Percentiles rank a stretch among this genome's conserved stretches.
Conservation (phyloP, 2,888 invertebrate genomes). For the Diarsia rubi region DNA sequence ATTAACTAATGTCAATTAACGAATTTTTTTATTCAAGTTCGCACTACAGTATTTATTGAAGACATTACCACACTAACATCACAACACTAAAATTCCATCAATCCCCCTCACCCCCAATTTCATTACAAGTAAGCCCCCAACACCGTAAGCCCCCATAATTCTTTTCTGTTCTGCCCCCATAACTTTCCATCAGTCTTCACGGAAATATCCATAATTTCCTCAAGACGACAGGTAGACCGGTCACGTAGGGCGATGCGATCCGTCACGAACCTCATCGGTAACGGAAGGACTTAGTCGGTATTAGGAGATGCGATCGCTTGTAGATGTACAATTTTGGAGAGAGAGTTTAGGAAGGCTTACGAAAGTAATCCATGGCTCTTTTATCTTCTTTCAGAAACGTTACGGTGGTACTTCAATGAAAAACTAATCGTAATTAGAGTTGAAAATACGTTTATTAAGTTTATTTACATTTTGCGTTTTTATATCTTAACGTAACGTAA, state of each 20-base stretch:
- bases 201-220: constrained; percentile 50
- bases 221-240: constrained; percentile 39
- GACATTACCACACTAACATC: neutral
- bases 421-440: neutral
- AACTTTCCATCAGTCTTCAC: constrained; percentile 43
- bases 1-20: too few species aligned
- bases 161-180: constrained; percentile 28
- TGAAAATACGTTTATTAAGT: neutral
- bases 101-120: constrained; percentile 8
- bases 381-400: neutral
- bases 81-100: neutral
- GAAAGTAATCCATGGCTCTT: neutral
- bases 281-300: constrained; percentile 22
- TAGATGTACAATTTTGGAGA: neutral
- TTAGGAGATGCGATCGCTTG: constrained; percentile 22
- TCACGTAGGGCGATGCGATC: constrained; percentile 63
- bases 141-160: constrained; percentile 28
- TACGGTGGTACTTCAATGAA: too few species aligned
- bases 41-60: neutral
- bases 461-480: neutral
- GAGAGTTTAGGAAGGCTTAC: neutral
- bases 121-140: constrained; percentile 23
- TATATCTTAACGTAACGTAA: neutral
- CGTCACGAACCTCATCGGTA: constrained; percentile 54
- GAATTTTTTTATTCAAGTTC: too few species aligned